Base-by-base conservation (phyloP, 2,113 vertebrate species). In the Mobula birostris region DNA sequence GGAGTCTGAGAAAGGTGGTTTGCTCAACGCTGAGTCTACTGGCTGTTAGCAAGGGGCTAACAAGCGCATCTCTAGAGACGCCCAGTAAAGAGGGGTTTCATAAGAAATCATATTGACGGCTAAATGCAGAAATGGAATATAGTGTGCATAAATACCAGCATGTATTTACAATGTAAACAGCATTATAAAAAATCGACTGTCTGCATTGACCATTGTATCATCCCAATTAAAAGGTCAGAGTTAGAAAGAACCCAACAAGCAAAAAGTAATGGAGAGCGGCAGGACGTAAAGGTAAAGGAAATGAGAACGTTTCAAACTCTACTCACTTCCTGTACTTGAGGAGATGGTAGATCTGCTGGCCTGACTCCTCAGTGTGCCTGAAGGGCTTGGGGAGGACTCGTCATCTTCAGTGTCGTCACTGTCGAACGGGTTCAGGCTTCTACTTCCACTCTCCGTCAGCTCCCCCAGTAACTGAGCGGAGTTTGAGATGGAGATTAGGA, bases 321-420 rank as follows among this genome's bases (percentile, higher is more conserved):
- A 98, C 98, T 98, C 95, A 99, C 99, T 99, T 95, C 98, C 98
- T 0, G 98, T 99, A 96, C 97, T 98, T 95, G 99, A 99, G 27
- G 98, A 99, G 96, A 99, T 98, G 96, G 98, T 99, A 95, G 99
- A 99, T 94, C 98, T 98, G 95, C 98, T 99, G 95, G 99, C 98
- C 95, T 99, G 98, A 95, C 99, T 99, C 97, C 99, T 98, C 85
- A 99, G 97, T 0, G 99, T 99, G 58, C 98, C 98, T 0, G 99
- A 99, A 21, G 99, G 99, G 58, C 99, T 99, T 21, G 98, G 99
- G 0, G 99, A 99, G 68, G 99, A 99, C 95, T 99, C 99, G 0
- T 99, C 99, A 0, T 99, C 99, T 72, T 93, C 91, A 0, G 98
- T 99, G 95, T 98, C 98, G 2, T 99, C 99, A 0, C 98, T 99